Conservation (phyloP, 2,113 vertebrate genomes). For the Petroica traversi region DNA sequence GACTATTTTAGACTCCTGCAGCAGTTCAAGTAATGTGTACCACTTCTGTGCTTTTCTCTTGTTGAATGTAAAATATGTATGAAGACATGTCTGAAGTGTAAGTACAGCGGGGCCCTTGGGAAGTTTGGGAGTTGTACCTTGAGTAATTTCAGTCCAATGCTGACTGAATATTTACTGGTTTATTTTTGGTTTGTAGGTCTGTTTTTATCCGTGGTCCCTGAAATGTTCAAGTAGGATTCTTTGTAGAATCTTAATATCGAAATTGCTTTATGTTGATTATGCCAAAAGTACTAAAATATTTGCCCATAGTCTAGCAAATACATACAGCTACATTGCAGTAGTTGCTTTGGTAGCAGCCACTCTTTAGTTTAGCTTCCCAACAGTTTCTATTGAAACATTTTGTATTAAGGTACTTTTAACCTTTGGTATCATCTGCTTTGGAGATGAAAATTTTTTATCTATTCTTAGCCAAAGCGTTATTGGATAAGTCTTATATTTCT, state of each 20-base stretch:
- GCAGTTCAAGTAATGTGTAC: background rate
- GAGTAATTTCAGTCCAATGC: background rate
- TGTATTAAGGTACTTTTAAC: background rate
- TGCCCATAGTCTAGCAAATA: background rate
- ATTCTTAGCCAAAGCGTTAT: background rate
- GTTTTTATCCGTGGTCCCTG: background rate
- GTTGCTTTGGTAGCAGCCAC: background rate
- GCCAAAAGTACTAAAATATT: background rate
- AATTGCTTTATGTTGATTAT: background rate
- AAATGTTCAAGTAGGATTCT: background rate
- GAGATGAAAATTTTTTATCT: background rate
- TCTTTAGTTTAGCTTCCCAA: background rate
- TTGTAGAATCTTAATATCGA: background rate
- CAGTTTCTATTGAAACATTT: background rate
- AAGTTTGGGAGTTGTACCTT: background rate
- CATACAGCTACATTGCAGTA: background rate
- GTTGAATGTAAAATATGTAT: slow-evolving; percentile 49
- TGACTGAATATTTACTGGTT: background rate
- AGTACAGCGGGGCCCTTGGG: background rate
- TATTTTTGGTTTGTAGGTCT: background rate
- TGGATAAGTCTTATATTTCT: background rate
- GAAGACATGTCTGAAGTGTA: slow-evolving; percentile 27
- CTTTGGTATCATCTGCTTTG: background rate
- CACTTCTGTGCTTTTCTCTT: background rate
- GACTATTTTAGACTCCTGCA: background rate